phyloP scores from a whole-genome alignment of 2,113 vertebrate genomes.

The Pomatostomus ruficeps region DNA sequence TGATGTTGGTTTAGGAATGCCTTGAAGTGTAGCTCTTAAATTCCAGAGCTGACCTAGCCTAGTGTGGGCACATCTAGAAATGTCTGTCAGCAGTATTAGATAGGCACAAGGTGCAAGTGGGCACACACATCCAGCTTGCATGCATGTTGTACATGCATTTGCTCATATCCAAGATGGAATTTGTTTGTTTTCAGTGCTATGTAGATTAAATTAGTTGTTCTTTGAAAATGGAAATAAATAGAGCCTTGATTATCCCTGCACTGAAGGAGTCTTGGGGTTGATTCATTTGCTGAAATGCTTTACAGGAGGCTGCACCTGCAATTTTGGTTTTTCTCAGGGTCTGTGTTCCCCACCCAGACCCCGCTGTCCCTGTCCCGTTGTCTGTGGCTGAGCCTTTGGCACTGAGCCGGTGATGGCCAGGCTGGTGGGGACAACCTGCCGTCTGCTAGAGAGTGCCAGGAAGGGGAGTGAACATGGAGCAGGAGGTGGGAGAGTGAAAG shows the following conservation, averaged over 20 bases:
- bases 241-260: neutral
- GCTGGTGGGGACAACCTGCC: neutral
- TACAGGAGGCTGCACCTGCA: neutral
- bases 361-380: rapidly evolving
- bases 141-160: neutral
- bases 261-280: neutral
- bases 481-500: neutral
- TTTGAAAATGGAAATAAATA: neutral
- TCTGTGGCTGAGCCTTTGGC: rapidly evolving
- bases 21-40: neutral
- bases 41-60: neutral
- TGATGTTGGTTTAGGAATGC: neutral
- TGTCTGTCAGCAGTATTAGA: neutral
- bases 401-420: rapidly evolving
- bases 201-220: neutral
- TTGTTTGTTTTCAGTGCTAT: neutral
- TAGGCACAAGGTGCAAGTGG: neutral
- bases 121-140: neutral
- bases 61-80: neutral
- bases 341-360: neutral
- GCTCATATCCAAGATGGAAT: neutral
- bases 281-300: neutral
- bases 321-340: neutral
- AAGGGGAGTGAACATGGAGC: neutral
- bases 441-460: neutral